Base-by-base conservation (phyloP, 2,113 vertebrate genomes). In the Galeopterus variegatus region DNA sequence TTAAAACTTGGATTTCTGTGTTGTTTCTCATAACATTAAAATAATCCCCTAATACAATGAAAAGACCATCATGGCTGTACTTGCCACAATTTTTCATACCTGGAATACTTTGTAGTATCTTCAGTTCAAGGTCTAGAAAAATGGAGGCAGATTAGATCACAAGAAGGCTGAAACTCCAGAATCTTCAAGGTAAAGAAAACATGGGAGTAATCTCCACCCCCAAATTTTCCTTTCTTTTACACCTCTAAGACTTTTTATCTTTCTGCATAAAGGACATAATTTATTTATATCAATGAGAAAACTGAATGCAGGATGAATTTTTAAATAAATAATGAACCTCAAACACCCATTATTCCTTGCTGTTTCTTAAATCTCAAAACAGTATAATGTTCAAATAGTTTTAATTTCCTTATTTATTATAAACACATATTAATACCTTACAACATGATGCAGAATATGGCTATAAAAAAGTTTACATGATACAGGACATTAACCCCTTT, bases 231-330 rank as follows among this genome's bases (percentile, higher is more conserved):
- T 88, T 52, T 79, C 41, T 54, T 92, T 89, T 85, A 90, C 67
- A 90, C 67, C 69, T 82, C 41, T 36, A 82, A 72, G 54, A 96
- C 64, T 91, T 80, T 90, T 75, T 95, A 90, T 26, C 21, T 79
- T 92, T 76, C 90, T 88, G 64, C 15, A 82, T 33, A 80, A 24
- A 93, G 17, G 92, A 91, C 33, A 24, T 72, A 64, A 85, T 95
- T 97, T 92, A 45, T 80, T 28, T 10, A 41, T 41, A 94, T 96
- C 90, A 98, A 96, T 96, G 97, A 97, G 95, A 97, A 91, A 96
- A 97, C 3, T 41, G 48, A 9, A 70, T 24, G 81, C 18, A 67
- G 26, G 62, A 5, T 3, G 19, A 87, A 14, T 58, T 64, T 50
- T 81, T 36, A 52, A 21, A 58, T 64, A 79, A 67, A 96, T 80